These are phyloP conservation scores for Dynastes hyllus DNA, from an alignment of 2,888 invertebrate species.

Conservation along the genomic window DNA sequence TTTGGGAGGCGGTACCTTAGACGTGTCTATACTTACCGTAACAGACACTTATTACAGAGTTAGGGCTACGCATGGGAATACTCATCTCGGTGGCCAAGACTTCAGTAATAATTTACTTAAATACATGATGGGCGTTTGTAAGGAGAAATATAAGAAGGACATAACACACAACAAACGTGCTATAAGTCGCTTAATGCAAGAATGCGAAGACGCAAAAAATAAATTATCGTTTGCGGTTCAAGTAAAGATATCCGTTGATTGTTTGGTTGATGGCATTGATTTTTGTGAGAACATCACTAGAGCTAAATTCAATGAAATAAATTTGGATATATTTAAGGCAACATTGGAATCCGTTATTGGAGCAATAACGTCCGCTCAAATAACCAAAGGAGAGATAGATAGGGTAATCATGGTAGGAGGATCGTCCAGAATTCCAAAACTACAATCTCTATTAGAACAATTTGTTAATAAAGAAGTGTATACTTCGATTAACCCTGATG, in stretches of 20 bases:
- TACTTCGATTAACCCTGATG: slow-evolving; percentile 60
- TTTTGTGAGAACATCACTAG: slow-evolving; percentile 51
- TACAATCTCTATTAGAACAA: slow-evolving; percentile 55
- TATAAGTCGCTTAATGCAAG: slow-evolving; percentile 54
- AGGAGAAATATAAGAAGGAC: slow-evolving; percentile 54
- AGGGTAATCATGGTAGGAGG: slow-evolving; percentile 62
- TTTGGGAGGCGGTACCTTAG: slow-evolving; percentile 61
- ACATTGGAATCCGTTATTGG: slow-evolving; percentile 56
- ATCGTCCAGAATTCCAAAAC: slow-evolving; percentile 61
- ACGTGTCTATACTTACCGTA: slow-evolving; percentile 58
- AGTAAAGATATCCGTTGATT: slow-evolving; percentile 46
- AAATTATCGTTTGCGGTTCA: slow-evolving; percentile 52
- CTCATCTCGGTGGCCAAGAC: slow-evolving; percentile 61
- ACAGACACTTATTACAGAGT: slow-evolving; percentile 54
- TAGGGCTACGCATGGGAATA: slow-evolving; percentile 59
- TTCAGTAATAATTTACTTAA: slow-evolving; percentile 57
- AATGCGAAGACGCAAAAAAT: slow-evolving; percentile 57
- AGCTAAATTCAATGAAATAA: slow-evolving; percentile 58
- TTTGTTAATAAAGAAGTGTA: slow-evolving; percentile 58
- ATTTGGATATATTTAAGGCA: slow-evolving; percentile 54
- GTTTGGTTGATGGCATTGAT: slow-evolving; percentile 12
- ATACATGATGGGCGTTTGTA: slow-evolving; percentile 51
- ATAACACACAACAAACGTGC: slow-evolving; percentile 47
- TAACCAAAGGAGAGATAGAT: slow-evolving; percentile 56
- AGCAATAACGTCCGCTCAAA: slow-evolving; percentile 55